These are phyloP conservation scores for Enteromius paludinosus DNA, from an alignment of 2,797 vertebrate genomes.

Conservation along the genomic window DNA sequence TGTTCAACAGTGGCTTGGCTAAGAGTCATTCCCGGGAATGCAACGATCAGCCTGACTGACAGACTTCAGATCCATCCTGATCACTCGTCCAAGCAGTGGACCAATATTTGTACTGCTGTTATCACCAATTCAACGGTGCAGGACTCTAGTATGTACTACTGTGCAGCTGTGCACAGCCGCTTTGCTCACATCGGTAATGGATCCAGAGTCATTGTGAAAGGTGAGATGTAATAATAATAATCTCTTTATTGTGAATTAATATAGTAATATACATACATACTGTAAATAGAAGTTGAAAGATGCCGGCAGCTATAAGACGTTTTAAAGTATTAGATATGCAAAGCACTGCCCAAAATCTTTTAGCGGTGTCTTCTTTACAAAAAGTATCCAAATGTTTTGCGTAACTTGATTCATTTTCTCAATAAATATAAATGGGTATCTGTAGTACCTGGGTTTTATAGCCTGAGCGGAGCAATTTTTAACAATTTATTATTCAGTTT, in stretches of 20 bases:
- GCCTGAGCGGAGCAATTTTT: background rate
- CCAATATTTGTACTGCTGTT: slow-evolving; percentile 16
- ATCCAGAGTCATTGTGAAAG: slow-evolving; percentile 47
- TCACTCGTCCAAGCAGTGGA: background rate
- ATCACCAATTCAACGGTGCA: slow-evolving; percentile 25
- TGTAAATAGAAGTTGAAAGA: background rate
- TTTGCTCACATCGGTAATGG: slow-evolving; percentile 55
- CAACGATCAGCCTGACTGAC: slow-evolving; percentile 17
- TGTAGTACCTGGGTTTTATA: background rate
- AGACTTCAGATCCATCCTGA: slow-evolving; percentile 15
- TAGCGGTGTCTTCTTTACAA: background rate
- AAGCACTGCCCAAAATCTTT: background rate
- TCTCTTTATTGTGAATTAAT: background rate
- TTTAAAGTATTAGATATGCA: background rate
- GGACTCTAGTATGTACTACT: slow-evolving; percentile 51
- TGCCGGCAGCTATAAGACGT: background rate
- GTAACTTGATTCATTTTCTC: background rate
- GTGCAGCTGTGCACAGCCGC: slow-evolving; percentile 27
- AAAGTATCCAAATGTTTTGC: background rate
- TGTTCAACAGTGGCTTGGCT: slow-evolving; percentile 52
- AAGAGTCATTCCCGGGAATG: background rate
- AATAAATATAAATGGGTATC: background rate
- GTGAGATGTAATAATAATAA: slow-evolving; percentile 17
- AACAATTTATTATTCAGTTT: background rate
- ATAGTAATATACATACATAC: background rate